Percentiles rank a stretch among this genome's conserved stretches.
These are phyloP conservation scores for Acrobasis suavella DNA, from an alignment of 2,888 invertebrate species.

Conservation along the genomic window DNA sequence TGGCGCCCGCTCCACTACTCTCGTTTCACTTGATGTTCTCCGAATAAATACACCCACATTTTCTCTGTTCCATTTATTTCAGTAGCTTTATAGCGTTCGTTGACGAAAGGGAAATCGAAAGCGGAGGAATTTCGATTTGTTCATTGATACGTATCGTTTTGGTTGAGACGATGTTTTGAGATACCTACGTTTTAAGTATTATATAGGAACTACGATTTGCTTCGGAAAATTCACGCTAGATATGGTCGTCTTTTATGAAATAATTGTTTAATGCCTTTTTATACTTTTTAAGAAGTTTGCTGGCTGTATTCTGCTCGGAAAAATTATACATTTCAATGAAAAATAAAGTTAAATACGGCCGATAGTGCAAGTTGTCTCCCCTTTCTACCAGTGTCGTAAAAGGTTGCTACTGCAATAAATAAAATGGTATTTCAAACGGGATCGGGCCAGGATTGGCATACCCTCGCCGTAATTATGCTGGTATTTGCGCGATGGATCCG, in stretches of 20 bases:
- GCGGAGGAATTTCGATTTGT: neutral
- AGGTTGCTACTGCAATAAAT: neutral
- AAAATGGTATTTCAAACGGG: slow-evolving; percentile 1
- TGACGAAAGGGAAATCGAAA: slow-evolving; percentile 15
- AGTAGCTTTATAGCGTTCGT: slow-evolving; percentile 35
- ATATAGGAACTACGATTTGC: too few species aligned
- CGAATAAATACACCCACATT: slow-evolving; percentile 40
- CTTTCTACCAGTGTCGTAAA: neutral
- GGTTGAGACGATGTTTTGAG: too few species aligned
- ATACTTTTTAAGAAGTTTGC: too few species aligned
- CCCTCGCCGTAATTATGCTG: slow-evolving; percentile 1
- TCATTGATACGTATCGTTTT: neutral
- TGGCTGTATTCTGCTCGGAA: too few species aligned
- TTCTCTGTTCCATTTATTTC: slow-evolving; percentile 41
- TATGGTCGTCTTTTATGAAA: too few species aligned
- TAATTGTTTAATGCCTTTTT: too few species aligned
- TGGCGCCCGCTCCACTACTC: slow-evolving; percentile 43
- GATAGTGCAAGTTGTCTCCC: neutral
- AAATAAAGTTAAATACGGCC: neutral
- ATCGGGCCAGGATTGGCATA: neutral
- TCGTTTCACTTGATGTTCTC: slow-evolving; percentile 40
- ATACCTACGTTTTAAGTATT: too few species aligned
- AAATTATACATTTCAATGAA: neutral
- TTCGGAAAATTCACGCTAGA: too few species aligned
- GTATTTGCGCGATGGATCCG: slow-evolving; percentile 7